These are phyloP conservation scores for Oryzias melastigma DNA, from an alignment of 2,113 vertebrate genomes.

Conservation along the genomic window DNA sequence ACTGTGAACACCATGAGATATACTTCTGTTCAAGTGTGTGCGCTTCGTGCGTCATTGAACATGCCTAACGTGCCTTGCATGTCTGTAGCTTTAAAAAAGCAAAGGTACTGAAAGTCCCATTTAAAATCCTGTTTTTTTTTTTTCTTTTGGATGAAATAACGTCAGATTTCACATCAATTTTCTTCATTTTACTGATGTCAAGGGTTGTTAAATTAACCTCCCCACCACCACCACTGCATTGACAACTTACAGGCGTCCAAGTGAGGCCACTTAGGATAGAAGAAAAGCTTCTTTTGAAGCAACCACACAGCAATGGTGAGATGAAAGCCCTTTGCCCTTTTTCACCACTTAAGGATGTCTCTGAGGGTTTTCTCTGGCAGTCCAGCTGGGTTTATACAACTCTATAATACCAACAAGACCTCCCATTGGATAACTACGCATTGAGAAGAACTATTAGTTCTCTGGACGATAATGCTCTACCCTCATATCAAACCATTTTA, in stretches of 20 bases:
- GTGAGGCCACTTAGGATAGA: background rate
- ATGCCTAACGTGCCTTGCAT: too few relatives aligned
- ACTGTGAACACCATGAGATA: too few relatives aligned
- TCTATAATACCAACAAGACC: background rate
- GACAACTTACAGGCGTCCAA: background rate
- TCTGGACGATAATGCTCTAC: too few relatives aligned
- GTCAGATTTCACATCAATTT: background rate
- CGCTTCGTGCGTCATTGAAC: too few relatives aligned
- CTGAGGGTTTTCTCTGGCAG: slow-evolving; percentile 4
- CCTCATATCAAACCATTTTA: too few relatives aligned
- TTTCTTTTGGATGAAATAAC: background rate
- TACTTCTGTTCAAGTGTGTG: too few relatives aligned
- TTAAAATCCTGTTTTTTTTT: background rate
- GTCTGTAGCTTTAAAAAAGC: too few relatives aligned
- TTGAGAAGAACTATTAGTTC: too few relatives aligned
- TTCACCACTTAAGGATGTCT: slow-evolving; percentile 14
- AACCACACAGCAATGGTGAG: background rate
- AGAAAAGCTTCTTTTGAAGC: slow-evolving; percentile 4
- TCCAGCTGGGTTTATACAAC: background rate
- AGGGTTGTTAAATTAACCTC: background rate
- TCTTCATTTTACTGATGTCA: background rate
- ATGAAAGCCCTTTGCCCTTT: slow-evolving; percentile 19
- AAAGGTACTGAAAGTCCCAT: too few relatives aligned
- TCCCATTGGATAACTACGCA: too few relatives aligned
- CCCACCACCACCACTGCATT: slow-evolving; percentile 7